Evolutionary conservation across 2,113 vertebrate genomes (phyloP), one percentile per base, ranked within the genome.

Genomic region (Ciconia boyciana): DNA sequence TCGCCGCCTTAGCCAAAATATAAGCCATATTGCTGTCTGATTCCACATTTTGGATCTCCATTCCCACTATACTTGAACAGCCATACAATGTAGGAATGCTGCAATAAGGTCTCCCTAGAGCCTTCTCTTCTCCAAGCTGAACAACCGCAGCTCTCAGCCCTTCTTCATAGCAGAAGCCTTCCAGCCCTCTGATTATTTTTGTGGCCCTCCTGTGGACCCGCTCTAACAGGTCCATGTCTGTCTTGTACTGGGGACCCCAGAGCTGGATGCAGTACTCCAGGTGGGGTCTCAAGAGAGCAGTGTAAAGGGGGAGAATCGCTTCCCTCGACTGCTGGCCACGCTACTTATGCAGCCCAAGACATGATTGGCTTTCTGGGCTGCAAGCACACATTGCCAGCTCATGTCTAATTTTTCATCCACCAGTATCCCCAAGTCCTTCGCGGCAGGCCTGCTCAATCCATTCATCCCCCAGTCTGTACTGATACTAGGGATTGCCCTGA

Each of bases 221-320:
- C 18, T 77, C 4, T 4, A 52, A 24, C 16, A 76, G 24, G 5
- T 76, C 34, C 16, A 3, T 49, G 31, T 64, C 39, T 69, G 9
- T 60, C 44, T 60, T 17, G 3, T 68, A 6, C 19, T 52, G 43
- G 4, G 32, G 11, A 29, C 21, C 22, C 55, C 75, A 26, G 39
- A 43, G 62, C n/a, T 87, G 52, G 18, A 9, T 25, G 25, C 48
- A 41, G 12, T 12, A 17, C 28, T 71, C 11, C 43, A 34, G 39
- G 12, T 51, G 46, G 16, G 15, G 19, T 48, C 12, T 64, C 32
- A 20, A 2, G 1, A 72, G 18, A 52, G 34, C 41, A 48, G 32
- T 6, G 0, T 0, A 43, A 22, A 52, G 26, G 14, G 13, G 26
- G 13, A 74, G 13, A 74, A 32, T 75, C 1, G 0, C 13, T 13